Evolutionary conservation across 2,113 vertebrate species (phyloP), one percentile per base, ranked within the genome.

Genomic region (Syrmaticus mikado): DNA sequence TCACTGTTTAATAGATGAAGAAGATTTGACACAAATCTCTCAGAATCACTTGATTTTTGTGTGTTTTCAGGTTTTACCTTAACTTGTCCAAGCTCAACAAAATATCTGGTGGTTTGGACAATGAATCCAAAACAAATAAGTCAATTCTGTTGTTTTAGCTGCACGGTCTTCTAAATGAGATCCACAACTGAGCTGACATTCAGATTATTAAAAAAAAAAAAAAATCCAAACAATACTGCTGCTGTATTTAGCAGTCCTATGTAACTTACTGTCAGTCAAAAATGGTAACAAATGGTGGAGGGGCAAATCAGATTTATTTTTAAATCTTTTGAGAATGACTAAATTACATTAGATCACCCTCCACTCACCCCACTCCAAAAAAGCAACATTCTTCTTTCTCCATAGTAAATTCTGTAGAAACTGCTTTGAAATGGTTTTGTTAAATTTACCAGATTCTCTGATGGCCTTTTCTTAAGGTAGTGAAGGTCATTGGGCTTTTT

Each of bases 251-350:
- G 62, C 73, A 76, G 32, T 25, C 58, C 73, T 70, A 8, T 40
- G 52, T 32, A 92, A 85, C 80, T 75, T 84, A 50, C 79, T 85
- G 65, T 81, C 90, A 90, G 52, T 87, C 53, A 87, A 84, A 87
- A 92, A 84, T 27, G n/a, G 24, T 62, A 87, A 81, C 45, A 85
- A 41, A 64, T 58, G 41, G 41, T 61, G 22, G 45, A 90, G 30
- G 87, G 38, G 53, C 65, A 87, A 81, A 64, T 53, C 68, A 53
- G 65, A 64, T 85, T 36, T 87, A 83, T 83, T 87, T 94, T 66
- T 58, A 85, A 83, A 81, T 46, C 68, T 64, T 67, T 62, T 58
- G 52, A 73, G 90, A 76, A 81, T 64, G 46, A 92, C 52, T 92
- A 70, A 73, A 25, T 77, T 52, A 41, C 58, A 77, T 41, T 19